These are phyloP conservation scores for Creontiades dilutus DNA, from an alignment of 2,888 invertebrate species.

Conservation along the genomic window DNA sequence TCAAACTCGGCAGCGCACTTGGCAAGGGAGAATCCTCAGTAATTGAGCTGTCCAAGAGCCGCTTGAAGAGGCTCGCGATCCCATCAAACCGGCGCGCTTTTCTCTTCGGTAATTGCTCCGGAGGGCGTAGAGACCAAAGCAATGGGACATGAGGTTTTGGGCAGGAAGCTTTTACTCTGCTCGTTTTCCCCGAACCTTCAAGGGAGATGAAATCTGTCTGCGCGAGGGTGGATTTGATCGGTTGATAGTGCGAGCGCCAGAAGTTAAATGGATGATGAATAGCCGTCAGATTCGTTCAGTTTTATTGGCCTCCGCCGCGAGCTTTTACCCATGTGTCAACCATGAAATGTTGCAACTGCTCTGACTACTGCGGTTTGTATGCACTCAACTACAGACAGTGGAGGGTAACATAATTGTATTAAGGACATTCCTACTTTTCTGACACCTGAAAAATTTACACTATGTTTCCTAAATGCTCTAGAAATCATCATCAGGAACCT, in stretches of 20 bases:
- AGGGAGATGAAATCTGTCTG: too few species aligned
- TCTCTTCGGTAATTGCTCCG: conserved; percentile 22
- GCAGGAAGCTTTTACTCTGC: not conserved
- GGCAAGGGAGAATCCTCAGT: conserved; percentile 14
- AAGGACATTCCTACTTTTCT: too few species aligned
- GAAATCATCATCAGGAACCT: too few species aligned
- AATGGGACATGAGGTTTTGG: not conserved
- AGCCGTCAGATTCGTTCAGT: not conserved
- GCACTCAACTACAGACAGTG: too few species aligned
- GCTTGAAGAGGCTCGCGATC: not conserved
- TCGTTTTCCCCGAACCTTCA: not conserved
- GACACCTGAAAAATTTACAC: too few species aligned
- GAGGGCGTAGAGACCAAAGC: not conserved
- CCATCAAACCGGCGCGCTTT: not conserved
- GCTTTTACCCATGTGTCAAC: too few species aligned
- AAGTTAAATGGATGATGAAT: conserved; percentile 14
- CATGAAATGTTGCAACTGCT: too few species aligned
- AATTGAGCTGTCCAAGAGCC: conserved; percentile 19
- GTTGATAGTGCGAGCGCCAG: not conserved
- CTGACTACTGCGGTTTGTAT: too few species aligned
- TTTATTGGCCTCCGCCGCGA: not conserved
- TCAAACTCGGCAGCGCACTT: not conserved
- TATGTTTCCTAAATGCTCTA: too few species aligned
- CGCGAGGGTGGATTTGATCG: not conserved
- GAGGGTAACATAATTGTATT: too few species aligned